Base-by-base conservation (phyloP, 2,113 vertebrate genomes). In the Varanus salvator region DNA sequence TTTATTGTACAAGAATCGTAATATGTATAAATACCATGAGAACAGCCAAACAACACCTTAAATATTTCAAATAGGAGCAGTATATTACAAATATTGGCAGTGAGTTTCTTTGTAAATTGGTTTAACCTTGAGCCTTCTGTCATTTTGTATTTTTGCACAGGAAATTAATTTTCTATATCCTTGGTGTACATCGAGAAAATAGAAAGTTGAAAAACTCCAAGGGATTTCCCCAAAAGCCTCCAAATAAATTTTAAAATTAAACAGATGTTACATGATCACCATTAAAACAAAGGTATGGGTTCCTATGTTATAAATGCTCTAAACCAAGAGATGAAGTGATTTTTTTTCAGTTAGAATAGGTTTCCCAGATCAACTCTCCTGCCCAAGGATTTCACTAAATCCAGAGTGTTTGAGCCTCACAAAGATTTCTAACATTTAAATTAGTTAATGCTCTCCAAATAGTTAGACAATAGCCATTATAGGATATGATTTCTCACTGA, bases 201-300 rank as follows among this genome's bases (percentile, higher is more conserved):
- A 93, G 95, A 96, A 96, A 95, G 93, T 96, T 1, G 19, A 96
- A 97, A 96, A 97, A 97, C 93, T 96, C 94, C 88, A 90, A 92
- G 93, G 95, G 97, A 97, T 97, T 97, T 97, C 85, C 91, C 95
- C 81, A 96, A 97, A 96, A 97, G 91, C 97, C 96, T 96, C 96
- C 93, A 96, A 96, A 96, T 97, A 97, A 97, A 97, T 96, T 97
- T 97, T 97, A 97, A 98, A 98, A 97, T 98, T 98, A 97, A 98
- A 98, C 97, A 98, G 97, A 98, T 97, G 97, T 97, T 97, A 96
- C 95, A 94, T 97, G 96, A 97, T 97, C 96, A 95, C 97, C 94
- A 95, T 96, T 98, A 97, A 97, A 97, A 95, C 96, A 94, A 96
- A 97, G 96, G 94, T 95, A 91, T 95, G 96, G 95, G 95, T 96